Evolutionary conservation across 2,797 vertebrate species (phyloP).

Genomic region (Mustela erminea): DNA sequence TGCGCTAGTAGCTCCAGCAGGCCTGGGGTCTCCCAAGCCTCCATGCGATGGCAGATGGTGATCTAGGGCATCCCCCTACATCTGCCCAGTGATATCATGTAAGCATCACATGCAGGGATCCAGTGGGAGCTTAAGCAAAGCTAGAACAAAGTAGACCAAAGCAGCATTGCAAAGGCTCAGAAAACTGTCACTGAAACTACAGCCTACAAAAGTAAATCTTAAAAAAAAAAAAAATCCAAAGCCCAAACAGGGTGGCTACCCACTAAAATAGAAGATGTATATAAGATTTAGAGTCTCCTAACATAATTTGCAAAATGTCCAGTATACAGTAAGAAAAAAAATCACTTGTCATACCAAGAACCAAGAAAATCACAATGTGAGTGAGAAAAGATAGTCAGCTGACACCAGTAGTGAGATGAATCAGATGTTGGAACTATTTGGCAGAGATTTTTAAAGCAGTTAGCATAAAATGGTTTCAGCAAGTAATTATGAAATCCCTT

Average conservation of each 20-base stretch:
- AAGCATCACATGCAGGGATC: background rate
- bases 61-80: background rate
- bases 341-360: background rate
- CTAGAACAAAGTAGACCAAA: background rate
- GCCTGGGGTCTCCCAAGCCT: background rate
- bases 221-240: background rate
- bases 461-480: background rate
- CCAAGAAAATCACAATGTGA: background rate
- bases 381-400: background rate
- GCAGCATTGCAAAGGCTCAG: background rate
- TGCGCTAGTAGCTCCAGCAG: background rate
- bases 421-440: conserved; percentile 29
- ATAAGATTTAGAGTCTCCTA: background rate
- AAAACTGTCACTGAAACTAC: background rate
- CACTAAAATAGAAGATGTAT: conserved; percentile 13
- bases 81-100: background rate
- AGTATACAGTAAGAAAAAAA: background rate
- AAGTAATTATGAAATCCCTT: conserved; percentile 10
- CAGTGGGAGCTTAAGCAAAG: background rate
- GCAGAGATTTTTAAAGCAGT: background rate
- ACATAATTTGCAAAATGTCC: background rate
- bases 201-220: background rate
- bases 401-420: background rate
- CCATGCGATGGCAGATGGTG: background rate
- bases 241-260: background rate